A percentile compares a stretch with the other conserved stretches of the same genome.
Evolutionary conservation across 2,113 vertebrate genomes (phyloP).

Genomic region (Nothobranchius kuhntae): DNA sequence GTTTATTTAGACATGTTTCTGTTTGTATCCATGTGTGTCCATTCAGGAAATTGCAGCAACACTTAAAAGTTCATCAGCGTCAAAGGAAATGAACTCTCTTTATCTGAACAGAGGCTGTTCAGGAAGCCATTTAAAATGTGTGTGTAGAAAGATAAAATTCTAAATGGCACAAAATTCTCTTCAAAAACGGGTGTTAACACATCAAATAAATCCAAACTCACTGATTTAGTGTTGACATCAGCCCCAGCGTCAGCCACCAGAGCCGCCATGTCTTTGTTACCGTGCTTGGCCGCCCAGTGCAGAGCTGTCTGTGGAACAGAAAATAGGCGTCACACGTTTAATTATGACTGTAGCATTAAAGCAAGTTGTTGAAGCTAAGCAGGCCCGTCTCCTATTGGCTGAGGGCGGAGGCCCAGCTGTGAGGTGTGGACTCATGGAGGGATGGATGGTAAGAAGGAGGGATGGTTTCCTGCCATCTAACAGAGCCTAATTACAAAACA

Average conservation of each 20-base stretch:
- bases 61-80: too few relatives aligned
- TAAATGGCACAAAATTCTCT: too few relatives aligned
- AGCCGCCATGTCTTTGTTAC: conserved; percentile 78
- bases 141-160: too few relatives aligned
- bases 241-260: conserved; percentile 76
- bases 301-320: conserved; percentile 75
- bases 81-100: too few relatives aligned
- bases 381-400: conserved; percentile 43
- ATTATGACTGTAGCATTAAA: conserved; percentile 9
- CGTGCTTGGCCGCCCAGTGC: conserved; percentile 85
- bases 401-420: conserved; percentile 67
- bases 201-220: conserved; percentile 55
- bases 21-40: too few relatives aligned
- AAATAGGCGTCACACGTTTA: not conserved
- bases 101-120: too few relatives aligned
- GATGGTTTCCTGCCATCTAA: conserved; percentile 83
- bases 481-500: conserved; percentile 86
- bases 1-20: too few relatives aligned
- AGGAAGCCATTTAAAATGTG: too few relatives aligned
- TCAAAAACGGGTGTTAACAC: not conserved
- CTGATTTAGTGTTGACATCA: conserved; percentile 81
- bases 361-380: conserved; percentile 9
- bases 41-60: too few relatives aligned
- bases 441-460: conserved; percentile 44
- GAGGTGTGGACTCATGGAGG: conserved; percentile 42